These are phyloP conservation scores for Ardeotis arabs DNA, from an alignment of 2,113 vertebrate species.

Conservation along the genomic window DNA sequence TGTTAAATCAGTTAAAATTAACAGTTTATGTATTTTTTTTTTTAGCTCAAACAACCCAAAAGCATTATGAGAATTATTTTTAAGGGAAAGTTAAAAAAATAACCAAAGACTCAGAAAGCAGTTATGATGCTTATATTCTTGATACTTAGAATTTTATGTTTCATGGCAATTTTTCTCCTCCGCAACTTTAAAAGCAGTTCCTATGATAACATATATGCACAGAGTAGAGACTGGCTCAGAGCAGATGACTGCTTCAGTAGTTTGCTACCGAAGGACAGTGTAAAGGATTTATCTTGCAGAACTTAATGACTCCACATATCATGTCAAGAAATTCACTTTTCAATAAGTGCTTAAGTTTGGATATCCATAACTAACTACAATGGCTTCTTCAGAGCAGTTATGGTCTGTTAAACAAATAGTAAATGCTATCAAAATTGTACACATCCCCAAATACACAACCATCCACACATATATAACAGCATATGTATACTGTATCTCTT, in stretches of 20 bases:
- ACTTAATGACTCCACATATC: not conserved
- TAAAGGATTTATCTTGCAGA: not conserved
- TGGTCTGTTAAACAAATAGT: not conserved
- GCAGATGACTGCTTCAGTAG: not conserved
- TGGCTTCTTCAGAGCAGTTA: not conserved
- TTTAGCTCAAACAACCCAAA: not conserved
- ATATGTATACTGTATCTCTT: fast-evolving
- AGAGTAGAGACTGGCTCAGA: not conserved
- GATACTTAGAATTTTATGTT: not conserved
- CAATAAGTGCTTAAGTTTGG: not conserved
- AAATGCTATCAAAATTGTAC: not conserved
- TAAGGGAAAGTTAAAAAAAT: not conserved
- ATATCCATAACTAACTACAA: not conserved
- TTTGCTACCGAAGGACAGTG: not conserved
- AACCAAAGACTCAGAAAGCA: not conserved
- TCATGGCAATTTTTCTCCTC: not conserved
- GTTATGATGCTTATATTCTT: not conserved
- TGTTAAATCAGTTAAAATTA: not conserved
- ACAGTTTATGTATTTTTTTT: not conserved
- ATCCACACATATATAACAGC: not conserved
- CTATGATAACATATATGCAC: not conserved
- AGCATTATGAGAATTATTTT: not conserved
- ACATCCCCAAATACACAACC: not conserved
- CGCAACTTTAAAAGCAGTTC: not conserved
- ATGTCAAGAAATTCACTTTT: not conserved